Conservation (phyloP, 2,113 vertebrate species). For the Natator depressus region DNA sequence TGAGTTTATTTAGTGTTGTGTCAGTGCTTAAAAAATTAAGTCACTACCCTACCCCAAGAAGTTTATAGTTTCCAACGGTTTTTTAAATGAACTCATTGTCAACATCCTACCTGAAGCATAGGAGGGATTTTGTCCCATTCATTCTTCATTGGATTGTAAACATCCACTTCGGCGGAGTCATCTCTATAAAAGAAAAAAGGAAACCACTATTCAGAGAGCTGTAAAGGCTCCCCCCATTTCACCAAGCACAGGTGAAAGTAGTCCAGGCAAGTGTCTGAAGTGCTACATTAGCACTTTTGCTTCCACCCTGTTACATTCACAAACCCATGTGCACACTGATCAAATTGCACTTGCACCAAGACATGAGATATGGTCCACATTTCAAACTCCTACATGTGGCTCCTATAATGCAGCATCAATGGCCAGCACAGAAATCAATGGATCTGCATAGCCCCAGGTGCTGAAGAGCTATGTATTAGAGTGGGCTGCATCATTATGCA, state of each 20-base stretch:
- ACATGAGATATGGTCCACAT: fast-evolving
- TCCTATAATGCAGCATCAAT: fast-evolving
- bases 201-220: not conserved
- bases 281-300: not conserved
- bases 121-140: slow-evolving; percentile 94
- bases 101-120: slow-evolving; percentile 90
- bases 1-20: not conserved
- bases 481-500: fast-evolving
- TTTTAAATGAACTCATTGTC: not conserved
- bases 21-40: fast-evolving
- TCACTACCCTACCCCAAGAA: fast-evolving
- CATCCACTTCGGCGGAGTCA: slow-evolving; percentile 94
- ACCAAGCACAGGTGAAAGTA: not conserved
- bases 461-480: not conserved
- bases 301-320: not conserved
- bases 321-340: not conserved
- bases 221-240: not conserved
- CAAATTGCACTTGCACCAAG: fast-evolving
- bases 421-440: fast-evolving
- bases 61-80: not conserved
- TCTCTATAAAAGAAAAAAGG: slow-evolving; percentile 80
- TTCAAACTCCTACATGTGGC: fast-evolving
- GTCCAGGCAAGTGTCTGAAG: not conserved
- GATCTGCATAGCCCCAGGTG: not conserved
- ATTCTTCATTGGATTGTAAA: slow-evolving; percentile 91